Base-by-base conservation (phyloP, 2,113 vertebrate species). In the Siphamia tubifer region DNA sequence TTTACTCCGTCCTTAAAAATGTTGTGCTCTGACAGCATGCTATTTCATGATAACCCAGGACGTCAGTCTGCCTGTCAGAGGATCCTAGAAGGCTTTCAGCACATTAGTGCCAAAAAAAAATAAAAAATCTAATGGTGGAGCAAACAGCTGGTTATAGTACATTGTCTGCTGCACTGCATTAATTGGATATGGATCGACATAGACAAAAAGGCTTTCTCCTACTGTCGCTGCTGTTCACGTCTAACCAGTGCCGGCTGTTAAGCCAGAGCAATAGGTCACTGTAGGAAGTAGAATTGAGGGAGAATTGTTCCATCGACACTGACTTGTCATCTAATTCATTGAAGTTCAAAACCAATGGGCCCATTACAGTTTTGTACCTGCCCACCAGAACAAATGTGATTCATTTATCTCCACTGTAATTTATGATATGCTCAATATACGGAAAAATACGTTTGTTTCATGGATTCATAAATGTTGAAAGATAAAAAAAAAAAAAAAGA, bases 21-120 rank as follows among this genome's bases (percentile, higher is more conserved):
- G 25, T 34, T 21, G 27, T 39, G 56, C 8, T 53, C 16, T 66
- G 57, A 58, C 56, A 82, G 54, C 20, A 3, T 76, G 54, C 49
- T 81, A 78, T 78, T 83, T 83, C 51, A 63, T 62, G 24, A 74
- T 67, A 67, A 82, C 34, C n/a, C 16, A 28, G 4, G 2, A 2
- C 40, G 30, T 42, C 48, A 38, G 28, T 42, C 51, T 16, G 28
- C 62, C n/a, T 53, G 53, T 58, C 62, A 52, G 34, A 12, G 9
- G 42, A 40, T 51, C 63, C 60, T 11, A 15, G 6, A 20, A 8
- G 23, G 25, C 52, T 64, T 71, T 68, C 28, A 54, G 36, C 39
- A 53, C 25, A 51, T 20, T 16, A 6, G 9, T 48, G 40, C 21
- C 24, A 15, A 60, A 68, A 68, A 51, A 23, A 48, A 36, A 36